These are phyloP conservation scores for Chitala chitala DNA, from an alignment of 2,113 vertebrate species.

Conservation along the genomic window DNA sequence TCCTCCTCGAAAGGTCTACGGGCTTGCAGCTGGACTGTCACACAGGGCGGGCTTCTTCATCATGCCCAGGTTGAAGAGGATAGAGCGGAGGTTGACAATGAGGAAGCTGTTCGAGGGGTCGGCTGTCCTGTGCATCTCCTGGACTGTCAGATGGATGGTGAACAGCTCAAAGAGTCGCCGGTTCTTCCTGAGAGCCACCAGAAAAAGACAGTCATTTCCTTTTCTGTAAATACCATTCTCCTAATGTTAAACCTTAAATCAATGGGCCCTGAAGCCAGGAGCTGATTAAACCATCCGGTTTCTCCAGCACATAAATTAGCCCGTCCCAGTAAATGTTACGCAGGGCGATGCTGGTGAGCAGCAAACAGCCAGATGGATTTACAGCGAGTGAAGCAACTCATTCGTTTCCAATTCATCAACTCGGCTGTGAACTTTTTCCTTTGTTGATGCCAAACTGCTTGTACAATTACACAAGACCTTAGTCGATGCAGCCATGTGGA, in stretches of 20 bases:
- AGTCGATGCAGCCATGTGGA: slow-evolving; percentile 8
- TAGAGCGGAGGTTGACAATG: slow-evolving; percentile 74
- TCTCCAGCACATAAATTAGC: background rate
- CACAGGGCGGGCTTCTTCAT: slow-evolving; percentile 40
- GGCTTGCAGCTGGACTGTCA: slow-evolving; percentile 33
- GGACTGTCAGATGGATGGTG: slow-evolving; percentile 68
- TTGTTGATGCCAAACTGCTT: slow-evolving; percentile 25
- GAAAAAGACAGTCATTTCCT: slow-evolving; percentile 9
- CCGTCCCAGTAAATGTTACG: background rate
- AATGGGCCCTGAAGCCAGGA: background rate
- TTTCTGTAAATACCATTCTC: background rate
- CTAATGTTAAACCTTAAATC: background rate
- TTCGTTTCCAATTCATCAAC: slow-evolving; percentile 12
- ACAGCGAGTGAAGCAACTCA: background rate
- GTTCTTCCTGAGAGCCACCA: slow-evolving; percentile 69
- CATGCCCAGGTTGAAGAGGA: slow-evolving; percentile 75
- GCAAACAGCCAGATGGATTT: slow-evolving; percentile 21
- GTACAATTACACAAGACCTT: background rate
- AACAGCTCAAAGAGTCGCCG: slow-evolving; percentile 79
- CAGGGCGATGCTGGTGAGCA: slow-evolving; percentile 2
- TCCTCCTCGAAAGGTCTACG: slow-evolving; percentile 27
- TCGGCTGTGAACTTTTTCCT: slow-evolving; percentile 6
- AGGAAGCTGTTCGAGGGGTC: slow-evolving; percentile 70
- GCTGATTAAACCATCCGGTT: background rate
- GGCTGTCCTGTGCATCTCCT: slow-evolving; percentile 66